Evolutionary conservation across 2,888 invertebrate genomes (phyloP), one percentile per base, ranked within the genome.

Genomic region (Oscheius sp.): DNA sequence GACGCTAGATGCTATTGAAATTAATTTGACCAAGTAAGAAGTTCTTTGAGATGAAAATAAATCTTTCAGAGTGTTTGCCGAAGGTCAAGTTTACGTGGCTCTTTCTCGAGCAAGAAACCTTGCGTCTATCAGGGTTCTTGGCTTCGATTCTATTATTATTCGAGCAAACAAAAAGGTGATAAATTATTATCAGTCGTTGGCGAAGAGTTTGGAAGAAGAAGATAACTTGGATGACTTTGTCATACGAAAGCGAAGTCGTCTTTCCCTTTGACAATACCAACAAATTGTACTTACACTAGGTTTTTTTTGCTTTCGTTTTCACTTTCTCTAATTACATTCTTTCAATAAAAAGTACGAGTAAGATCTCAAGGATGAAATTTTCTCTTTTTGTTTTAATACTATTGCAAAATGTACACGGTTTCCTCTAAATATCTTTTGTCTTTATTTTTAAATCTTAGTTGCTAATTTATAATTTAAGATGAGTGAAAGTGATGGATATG

Each of bases 61-160:
- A 50, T 65, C 20, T 61, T 76, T 69, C 27, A 78, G 92, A 84
- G 95, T 95, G 39, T 96, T 96, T 89, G 95, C 96, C 89, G 92
- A 93, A 37, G 96, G 96, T 0, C 96, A 96, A 88, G 94, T 96
- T 0, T 96, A 96, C 88, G 96, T 96, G 0, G 96, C 96, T 0
- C 88, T 96, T 8, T 95, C 95, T 15, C 90, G 96, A 76, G 95
- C 96, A 10, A 92, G 93, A 85, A 94, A 92, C 85, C 89, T 96
- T 61, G 90, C 70, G 1, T 52, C 76, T 1, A 73, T 81, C 15
- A 45, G 72, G 42, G 75, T 81, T 20, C 48, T 71, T 17, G 79
- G 75, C 23, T 81, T 81, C 52, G 73, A 78, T 53, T 42, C 73
- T 2, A 46, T 65, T n/a, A 65, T 73, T 46, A 76, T 81, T n/a